Evolutionary conservation across 1,140 invertebrate species (phyloP).

Genomic region (Drosophila teissieri): DNA sequence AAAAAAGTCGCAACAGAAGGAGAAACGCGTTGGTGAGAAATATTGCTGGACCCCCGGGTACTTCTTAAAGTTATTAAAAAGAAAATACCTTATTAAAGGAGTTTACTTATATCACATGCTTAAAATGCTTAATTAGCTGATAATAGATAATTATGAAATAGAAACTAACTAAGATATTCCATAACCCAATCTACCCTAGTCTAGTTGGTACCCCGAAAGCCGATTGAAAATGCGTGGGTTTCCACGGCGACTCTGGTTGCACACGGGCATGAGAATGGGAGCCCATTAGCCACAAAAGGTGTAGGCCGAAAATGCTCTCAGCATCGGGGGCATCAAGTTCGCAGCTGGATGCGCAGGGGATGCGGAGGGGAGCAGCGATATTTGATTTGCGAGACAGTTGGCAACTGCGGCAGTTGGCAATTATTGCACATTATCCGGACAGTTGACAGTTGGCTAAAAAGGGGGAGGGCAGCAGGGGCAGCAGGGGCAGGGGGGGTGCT

Average conservation of each 20-base stretch:
- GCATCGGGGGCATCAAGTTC: constrained; percentile 66
- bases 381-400: constrained; percentile 79
- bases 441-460: constrained; percentile 65
- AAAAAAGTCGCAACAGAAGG: constrained; percentile 54
- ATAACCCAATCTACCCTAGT: constrained; percentile 21
- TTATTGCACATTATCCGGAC: constrained; percentile 71
- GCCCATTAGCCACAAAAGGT: constrained; percentile 61
- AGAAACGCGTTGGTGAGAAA: constrained; percentile 2
- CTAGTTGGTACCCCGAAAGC: background rate
- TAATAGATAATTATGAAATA: too few relatives aligned
- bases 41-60: constrained; percentile 9
- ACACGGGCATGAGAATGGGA: constrained; percentile 34
- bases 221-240: constrained; percentile 37
- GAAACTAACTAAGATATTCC: too few relatives aligned
- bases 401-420: constrained; percentile 72
- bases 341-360: constrained; percentile 49
- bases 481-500: background rate
- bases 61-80: background rate
- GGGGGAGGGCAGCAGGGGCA: background rate
- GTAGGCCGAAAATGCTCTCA: constrained; percentile 60
- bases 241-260: constrained; percentile 3
- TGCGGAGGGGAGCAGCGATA: constrained; percentile 45
- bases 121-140: too few relatives aligned
- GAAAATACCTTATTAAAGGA: background rate
- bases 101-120: too few relatives aligned